A percentile compares a stretch with the other conserved stretches of the same genome.
These are phyloP conservation scores for Penaeus chinensis DNA, from an alignment of 1,140 invertebrate species.

Conservation along the genomic window DNA sequence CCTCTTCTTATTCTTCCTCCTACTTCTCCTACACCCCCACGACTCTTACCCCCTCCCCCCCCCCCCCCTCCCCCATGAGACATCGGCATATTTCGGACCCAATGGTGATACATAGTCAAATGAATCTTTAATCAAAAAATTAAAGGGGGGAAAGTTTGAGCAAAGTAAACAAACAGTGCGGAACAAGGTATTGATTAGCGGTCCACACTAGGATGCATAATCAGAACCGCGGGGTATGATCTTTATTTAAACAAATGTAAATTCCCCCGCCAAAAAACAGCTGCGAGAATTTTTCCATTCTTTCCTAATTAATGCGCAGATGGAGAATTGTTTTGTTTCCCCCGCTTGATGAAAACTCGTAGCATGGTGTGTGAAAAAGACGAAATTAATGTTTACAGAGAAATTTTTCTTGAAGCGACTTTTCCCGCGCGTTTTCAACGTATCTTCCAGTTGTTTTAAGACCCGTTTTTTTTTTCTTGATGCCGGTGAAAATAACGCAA, in stretches of 20 bases:
- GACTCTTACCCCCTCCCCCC: too few relatives aligned
- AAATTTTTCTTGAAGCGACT: constrained; percentile 57
- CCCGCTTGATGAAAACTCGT: constrained; percentile 60
- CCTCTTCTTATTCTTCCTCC: too few relatives aligned
- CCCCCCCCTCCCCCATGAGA: too few relatives aligned
- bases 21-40: too few relatives aligned
- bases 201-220: constrained; percentile 46
- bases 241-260: constrained; percentile 62
- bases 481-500: constrained; percentile 37
- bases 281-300: constrained; percentile 59
- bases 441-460: constrained; percentile 53
- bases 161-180: constrained; percentile 44
- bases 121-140: too few relatives aligned
- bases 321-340: constrained; percentile 60
- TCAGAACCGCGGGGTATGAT: constrained; percentile 51
- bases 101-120: too few relatives aligned
- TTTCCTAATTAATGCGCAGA: constrained; percentile 61
- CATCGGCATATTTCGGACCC: too few relatives aligned
- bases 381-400: constrained; percentile 61
- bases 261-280: constrained; percentile 50
- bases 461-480: constrained; percentile 18
- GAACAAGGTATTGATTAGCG: constrained; percentile 46
- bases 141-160: not conserved
- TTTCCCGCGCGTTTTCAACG: constrained; percentile 44
- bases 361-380: constrained; percentile 58